Evolutionary conservation across 2,113 vertebrate genomes (phyloP), one percentile per base, ranked within the genome.

Genomic region (Peromyscus maniculatus): DNA sequence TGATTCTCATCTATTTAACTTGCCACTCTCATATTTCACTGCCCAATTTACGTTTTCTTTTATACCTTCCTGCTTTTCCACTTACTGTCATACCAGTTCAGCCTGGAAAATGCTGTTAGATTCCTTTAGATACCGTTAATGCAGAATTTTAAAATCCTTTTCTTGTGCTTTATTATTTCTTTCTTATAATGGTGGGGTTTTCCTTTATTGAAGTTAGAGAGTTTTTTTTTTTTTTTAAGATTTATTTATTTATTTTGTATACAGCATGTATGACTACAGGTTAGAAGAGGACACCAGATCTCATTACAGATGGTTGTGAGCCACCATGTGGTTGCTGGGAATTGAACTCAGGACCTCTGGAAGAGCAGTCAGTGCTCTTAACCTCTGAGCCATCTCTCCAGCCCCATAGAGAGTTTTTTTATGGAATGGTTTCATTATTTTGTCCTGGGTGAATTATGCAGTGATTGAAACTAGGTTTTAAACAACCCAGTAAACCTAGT

Each of bases 81-180:
- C 67, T 93, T 93, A 55, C 66, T 84, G 87, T 86, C 52, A 52
- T 69, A n/a, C 64, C 49, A 71, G 7, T 80, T 91, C 79, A 87
- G 31, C 17, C 19, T 94, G 26, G 62, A 89, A 86, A 95, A 62
- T 21, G 16, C 22, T 55, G 15, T 84, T 71, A 21, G 3, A 57
- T 87, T 92, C 55, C 52, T 90, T 95, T 93, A 77, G 39, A 52
- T 86, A 74, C 22, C 69, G 83, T 59, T 93, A 31, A 28, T 82
- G 57, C 8, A 21, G 43, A 36, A 36, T 91, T 97, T 39, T 89
- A 91, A 87, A 87, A 57, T 72, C 28, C 36, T 80, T 90, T 87
- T 91, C 57, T 84, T 86, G 11, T 87, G 43, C 46, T 72, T 96
- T 96, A 88, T 78, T 31, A 94, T 87, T 74, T 82, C 43, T 94